Base-by-base conservation (phyloP, 2,113 vertebrate species). In the Morone saxatilis region DNA sequence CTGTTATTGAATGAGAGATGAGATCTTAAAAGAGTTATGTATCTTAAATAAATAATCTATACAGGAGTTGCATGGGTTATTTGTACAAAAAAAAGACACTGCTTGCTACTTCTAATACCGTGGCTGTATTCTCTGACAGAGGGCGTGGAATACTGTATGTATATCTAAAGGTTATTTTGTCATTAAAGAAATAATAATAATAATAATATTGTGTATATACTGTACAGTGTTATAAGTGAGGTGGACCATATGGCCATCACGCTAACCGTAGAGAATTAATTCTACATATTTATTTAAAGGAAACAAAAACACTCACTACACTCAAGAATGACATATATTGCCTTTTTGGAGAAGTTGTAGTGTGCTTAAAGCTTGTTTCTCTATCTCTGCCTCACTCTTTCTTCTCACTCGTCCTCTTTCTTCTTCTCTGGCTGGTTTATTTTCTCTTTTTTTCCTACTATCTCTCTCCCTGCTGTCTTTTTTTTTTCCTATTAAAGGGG, bases 311-410 rank as follows among this genome's bases (percentile, higher is more conserved):
- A 86, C 92, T 94, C 92, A 72, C 82, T 93, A 81, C 92, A 91
- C 91, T 92, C 91, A 94, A 93, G 86, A 95, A 95, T 95, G 93
- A 96, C 95, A 96, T 94, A 95, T 96, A 96, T 96, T 96, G 94
- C 95, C 95, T 96, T 96, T 96, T 95, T 89, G 80, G 91, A 90
- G 85, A 84, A 93, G 87, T 80, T 76, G 74, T 81, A 78, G 86
- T 92, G 91, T 85, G 78, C 85, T 80, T 78, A 4, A 78, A 77
- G 84, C 89, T 91, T 74, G 76, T 90, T 92, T 91, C 61, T 89
- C 45, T 71, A 6, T 81, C 53, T 89, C 56, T 85, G 72, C 82
- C 71, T 90, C 69, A 48, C 85, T 75, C 73, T 70, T 62, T 84
- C 83, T 76, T 60, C 56, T 63, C 61, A 56, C 66, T 50, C 59